Base-by-base conservation (phyloP, 2,888 invertebrate genomes). In the Hydrotaea diabolus region DNA sequence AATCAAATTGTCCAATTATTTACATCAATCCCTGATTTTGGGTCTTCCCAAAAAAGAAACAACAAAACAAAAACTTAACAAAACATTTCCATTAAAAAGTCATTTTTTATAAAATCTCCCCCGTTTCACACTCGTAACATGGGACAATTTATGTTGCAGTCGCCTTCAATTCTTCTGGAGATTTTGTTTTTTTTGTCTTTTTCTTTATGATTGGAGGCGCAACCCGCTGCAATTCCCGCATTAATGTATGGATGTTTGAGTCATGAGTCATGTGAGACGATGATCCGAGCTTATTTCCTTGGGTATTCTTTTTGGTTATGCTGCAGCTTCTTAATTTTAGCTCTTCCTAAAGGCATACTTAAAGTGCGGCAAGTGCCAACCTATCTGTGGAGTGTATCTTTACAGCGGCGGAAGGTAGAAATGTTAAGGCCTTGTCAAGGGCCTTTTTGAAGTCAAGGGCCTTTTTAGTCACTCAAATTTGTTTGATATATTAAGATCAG, bases 1-100 rank as follows among this genome's bases (percentile, higher is more conserved):
- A 62, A 62, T 31, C n/a, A 36, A 62, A 62, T 62, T 62, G 62
- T 62, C 62, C 36, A 8, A 31, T 31, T 31, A 31, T 31, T 31
- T 62, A 62, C 26, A 62, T n/a, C 62, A 62, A 62, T 62, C 62
- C n/a, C 31, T 7, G 62, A 3, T 62, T 62, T 23, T 15, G n/a
- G 59, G 62, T 4, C n/a, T 3, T 49, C 17, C 31, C 62, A 31
- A 31, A 36, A 62, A 62, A 62, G n/a, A n/a, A n/a, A n/a, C n/a
- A n/a, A n/a, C n/a, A n/a, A 26, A 49, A 49, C n/a, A 49, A 23
- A 59, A 2, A 23, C 26, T 31, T 4, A 26, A 23, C 23, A 62
- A 62, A 62, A 19, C 62, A 62, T 36, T 62, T 36, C 62, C 62
- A 62, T 62, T 62, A 62, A 62, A 62, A 62, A n/a, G 62, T 62